Evolutionary conservation across 2,888 invertebrate genomes (phyloP), one percentile per base, ranked within the genome.

Genomic region (Hydrotaea cyrtoneurina): DNA sequence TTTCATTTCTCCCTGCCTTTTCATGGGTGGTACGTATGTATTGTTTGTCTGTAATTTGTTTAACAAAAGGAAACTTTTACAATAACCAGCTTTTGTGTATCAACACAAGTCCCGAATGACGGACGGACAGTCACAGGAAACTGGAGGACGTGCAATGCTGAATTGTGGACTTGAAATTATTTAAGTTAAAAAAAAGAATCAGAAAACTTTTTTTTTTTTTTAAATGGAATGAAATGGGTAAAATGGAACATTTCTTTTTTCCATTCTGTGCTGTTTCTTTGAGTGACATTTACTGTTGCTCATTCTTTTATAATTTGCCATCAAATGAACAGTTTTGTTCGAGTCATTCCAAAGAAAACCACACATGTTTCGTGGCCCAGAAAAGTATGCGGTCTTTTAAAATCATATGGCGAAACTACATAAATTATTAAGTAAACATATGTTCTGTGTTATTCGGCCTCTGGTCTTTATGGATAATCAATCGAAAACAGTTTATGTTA

Each of bases 31-130:
- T 21, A 55, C 19, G 55, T 21, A 55, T 21, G 21, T 21, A 55
- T 66, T 66, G 43, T 39, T 59, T 82, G 55, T 71, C 62, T 78
- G 78, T 57, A 72, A 76, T 79, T 76, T 74, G 69, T 82, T 39
- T n/a, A n/a, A 46, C 36, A 72, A 72, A 21, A 74, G 74, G 43
- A 59, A 77, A 62, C 59, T 83, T 83, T 83, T 69, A 69, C 76
- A 79, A 83, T 75, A 78, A 75, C 69, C 53, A 36, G 31, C 71
- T 78, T 74, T 4, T 8, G 50, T 15, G 50, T 39, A 39, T 39
- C 39, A 39, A 39, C 39, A 39, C 39, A 39, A 39, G 50, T 15
- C 50, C n/a, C 50, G n/a, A 1, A n/a, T 50, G 50, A 5, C 13
- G 11, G 39, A 39, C 31, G 39, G 39, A 13, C 39, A 31, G 50